Evolutionary conservation across 2,797 vertebrate species (phyloP), one percentile per base, ranked within the genome.

Genomic region (Uromys caudimaculatus): DNA sequence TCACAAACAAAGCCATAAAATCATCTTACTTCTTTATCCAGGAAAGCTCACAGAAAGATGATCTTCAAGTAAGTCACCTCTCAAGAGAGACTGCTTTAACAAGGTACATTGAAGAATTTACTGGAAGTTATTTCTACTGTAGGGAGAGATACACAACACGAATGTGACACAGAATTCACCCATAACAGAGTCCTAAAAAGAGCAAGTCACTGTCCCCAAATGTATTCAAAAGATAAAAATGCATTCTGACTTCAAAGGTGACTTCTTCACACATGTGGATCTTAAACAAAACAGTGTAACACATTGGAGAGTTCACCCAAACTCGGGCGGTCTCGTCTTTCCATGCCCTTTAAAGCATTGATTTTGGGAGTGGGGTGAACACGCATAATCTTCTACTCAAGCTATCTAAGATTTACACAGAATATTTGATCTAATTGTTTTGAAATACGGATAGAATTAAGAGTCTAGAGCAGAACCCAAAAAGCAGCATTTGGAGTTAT

Each of bases 1-100:
- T 21, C 10, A 94, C 86, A 96, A 96, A 93, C n/a, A 44, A 94
- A 41, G 58, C 95, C 9, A 44, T 24, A 95, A 97, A 97, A 56
- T 24, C 77, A n/a, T 95, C 6, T 0, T 79, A 95, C 76, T 91
- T 50, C 95, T 93, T 79, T 38, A 60, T 38, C 83, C 85, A 71
- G 76, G 50, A 97, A 95, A 54, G 23, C 96, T 13, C 94, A 79
- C 0, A 91, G 89, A 96, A n/a, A 62, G n/a, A 56, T 24, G 21
- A 17, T 9, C 35, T 52, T 83, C 82, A 79, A 77, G 52, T 84
- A 89, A 96, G 83, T 89, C 35, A 79, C 96, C 78, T 58, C 8
- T 13, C 93, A 97, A 71, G 86, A 35, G 12, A 4, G 58, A 6
- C 60, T 21, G n/a, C 87, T 79, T 92, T 82, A 67, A 32, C 73